phyloP scores from a whole-genome alignment of 1,140 invertebrate species.

The Magallana angulata region DNA sequence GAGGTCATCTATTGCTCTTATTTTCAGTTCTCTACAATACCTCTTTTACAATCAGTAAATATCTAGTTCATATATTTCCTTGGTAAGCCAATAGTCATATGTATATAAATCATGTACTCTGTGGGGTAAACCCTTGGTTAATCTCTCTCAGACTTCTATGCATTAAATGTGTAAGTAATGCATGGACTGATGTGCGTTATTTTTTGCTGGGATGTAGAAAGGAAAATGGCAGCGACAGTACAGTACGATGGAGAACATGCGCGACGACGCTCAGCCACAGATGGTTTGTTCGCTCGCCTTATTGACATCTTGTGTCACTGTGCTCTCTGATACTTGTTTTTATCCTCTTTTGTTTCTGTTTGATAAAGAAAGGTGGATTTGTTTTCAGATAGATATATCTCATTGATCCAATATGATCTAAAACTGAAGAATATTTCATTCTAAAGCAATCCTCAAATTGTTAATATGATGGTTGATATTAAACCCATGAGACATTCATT shows the following conservation, averaged over 20 bases:
- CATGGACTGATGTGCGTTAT: neutral
- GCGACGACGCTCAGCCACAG: neutral
- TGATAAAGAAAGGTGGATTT: neutral
- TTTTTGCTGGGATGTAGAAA: conserved; percentile 14
- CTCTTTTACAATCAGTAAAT: too few species aligned
- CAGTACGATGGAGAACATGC: conserved; percentile 67
- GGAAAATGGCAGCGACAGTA: conserved; percentile 70
- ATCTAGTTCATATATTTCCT: too few species aligned
- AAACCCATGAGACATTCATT: neutral
- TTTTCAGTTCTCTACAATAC: too few species aligned
- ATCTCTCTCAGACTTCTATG: too few species aligned
- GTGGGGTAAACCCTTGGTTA: too few species aligned
- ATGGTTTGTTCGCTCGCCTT: neutral
- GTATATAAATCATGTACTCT: too few species aligned
- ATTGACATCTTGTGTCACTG: neutral
- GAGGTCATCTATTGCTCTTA: too few species aligned
- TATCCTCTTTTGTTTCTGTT: neutral
- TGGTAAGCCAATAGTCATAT: too few species aligned
- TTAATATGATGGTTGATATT: neutral
- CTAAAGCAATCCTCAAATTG: neutral
- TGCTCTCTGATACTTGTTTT: neutral
- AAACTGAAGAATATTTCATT: neutral
- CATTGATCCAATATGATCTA: too few species aligned
- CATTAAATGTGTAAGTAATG: neutral
- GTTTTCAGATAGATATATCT: neutral